phyloP scores from a whole-genome alignment of 1,140 invertebrate species.

The Lordiphosa collinella region DNA sequence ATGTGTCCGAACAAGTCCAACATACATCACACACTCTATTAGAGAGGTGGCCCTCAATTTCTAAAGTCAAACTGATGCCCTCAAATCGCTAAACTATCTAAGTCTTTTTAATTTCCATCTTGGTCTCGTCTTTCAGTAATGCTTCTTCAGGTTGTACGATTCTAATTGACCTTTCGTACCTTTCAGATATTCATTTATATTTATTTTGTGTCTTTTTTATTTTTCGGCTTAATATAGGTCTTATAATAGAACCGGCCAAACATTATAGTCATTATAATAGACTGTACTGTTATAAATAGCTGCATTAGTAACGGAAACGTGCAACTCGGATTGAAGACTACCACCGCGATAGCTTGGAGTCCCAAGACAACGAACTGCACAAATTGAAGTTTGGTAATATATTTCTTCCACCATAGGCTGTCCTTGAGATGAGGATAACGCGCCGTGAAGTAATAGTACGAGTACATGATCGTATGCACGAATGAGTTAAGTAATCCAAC shows the following conservation, averaged over 20 bases:
- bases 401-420: slow-evolving; percentile 2
- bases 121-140: too few relatives aligned
- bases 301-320: not conserved
- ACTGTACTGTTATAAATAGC: not conserved
- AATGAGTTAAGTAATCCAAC: not conserved
- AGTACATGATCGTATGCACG: not conserved
- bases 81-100: too few relatives aligned
- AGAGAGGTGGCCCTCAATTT: too few relatives aligned
- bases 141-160: too few relatives aligned
- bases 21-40: too few relatives aligned
- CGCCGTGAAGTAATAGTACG: not conserved
- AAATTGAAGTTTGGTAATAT: not conserved
- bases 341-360: not conserved
- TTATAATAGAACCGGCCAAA: not conserved
- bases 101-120: too few relatives aligned
- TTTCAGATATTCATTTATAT: too few relatives aligned
- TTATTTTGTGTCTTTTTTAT: not conserved
- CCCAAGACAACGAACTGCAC: not conserved
- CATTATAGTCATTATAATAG: not conserved
- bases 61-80: too few relatives aligned
- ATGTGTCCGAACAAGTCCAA: too few relatives aligned
- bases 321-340: not conserved
- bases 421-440: not conserved
- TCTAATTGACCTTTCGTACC: too few relatives aligned
- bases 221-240: not conserved